Evolutionary conservation across 2,888 invertebrate species (phyloP), one percentile per base, ranked within the genome.

Genomic region (Baronia brevicornis): DNA sequence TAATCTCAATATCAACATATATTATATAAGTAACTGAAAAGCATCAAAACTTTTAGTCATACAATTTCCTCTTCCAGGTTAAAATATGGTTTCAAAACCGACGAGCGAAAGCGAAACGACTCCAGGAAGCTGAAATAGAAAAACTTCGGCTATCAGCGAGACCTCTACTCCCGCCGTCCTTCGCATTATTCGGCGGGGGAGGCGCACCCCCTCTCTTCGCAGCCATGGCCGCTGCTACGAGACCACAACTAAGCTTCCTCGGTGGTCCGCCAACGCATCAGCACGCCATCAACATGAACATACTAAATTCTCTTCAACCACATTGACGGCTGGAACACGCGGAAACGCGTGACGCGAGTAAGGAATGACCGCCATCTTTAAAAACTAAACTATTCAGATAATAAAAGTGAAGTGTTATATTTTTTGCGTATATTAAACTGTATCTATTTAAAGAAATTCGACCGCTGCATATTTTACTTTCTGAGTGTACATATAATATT

Each of bases 91-190:
- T 95, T 69, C 95, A 95, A 86, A 95, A 95, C 71, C 87, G 95
- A 1, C 87, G 95, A 27, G 98, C 98, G 46, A 98, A 98, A 82
- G 96, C 96, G 60, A 98, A 98, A 86, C 87, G 98, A 10, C 88
- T 98, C 3, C 97, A 97, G 80, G 97, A 98, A 64, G 98, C 96
- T 1, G 96, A 96, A 74, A 88, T 96, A 50, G 96, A 97, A 73
- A 96, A 96, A 67, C 80, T 96, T 31, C 88, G 95, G 53, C 85
- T 95, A 12, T 93, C 94, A n/a, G 92, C 93, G 3, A 84, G 93
- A 43, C 94, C 94, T 0, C 75, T 93, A 36, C 72, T 94, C 32
- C 90, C 91, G 25, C 91, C 91, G 7, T 90, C 91, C 20, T 90
- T 91, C 56, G 90, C 91, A 13, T 78, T 90, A 37, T 88, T 90